Evolutionary conservation across 2,888 invertebrate species (phyloP).

Genomic region (Odontomyia ornata): DNA sequence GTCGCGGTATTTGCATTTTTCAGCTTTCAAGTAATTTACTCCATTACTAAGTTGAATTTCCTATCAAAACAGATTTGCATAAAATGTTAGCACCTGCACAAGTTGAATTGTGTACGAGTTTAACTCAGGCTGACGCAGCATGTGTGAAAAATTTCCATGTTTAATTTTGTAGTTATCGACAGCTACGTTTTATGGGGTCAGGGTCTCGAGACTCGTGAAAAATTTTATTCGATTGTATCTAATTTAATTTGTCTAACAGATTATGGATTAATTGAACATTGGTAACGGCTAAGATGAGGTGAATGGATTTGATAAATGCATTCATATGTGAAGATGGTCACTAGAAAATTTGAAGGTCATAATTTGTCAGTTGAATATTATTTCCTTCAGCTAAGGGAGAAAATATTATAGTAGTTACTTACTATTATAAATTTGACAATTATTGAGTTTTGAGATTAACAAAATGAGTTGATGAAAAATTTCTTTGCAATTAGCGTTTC

Average conservation of each 20-base stretch:
- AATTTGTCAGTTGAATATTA: too few species aligned
- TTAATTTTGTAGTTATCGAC: constrained; percentile 11
- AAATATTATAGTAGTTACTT: too few species aligned
- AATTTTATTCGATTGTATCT: background rate
- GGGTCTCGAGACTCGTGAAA: background rate
- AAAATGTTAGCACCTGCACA: background rate
- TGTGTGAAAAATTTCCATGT: background rate
- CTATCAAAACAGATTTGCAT: constrained; percentile 1
- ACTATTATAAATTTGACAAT: too few species aligned
- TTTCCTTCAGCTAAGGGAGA: too few species aligned
- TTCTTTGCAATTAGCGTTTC: too few species aligned
- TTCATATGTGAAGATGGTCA: background rate
- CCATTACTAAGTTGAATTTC: background rate
- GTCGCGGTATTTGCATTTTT: background rate
- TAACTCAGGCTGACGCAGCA: background rate
- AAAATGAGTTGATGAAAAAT: too few species aligned
- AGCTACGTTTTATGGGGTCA: constrained; percentile 4
- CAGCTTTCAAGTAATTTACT: background rate
- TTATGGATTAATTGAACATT: too few species aligned
- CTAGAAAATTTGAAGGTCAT: too few species aligned
- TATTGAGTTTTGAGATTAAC: too few species aligned
- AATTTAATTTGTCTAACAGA: background rate
- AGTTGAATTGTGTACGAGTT: too few species aligned
- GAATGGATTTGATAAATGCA: too few species aligned
- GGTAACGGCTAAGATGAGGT: too few species aligned